Evolutionary conservation across 1,140 invertebrate genomes (phyloP), one percentile per base, ranked within the genome.

Genomic region (Hestina assimilis): DNA sequence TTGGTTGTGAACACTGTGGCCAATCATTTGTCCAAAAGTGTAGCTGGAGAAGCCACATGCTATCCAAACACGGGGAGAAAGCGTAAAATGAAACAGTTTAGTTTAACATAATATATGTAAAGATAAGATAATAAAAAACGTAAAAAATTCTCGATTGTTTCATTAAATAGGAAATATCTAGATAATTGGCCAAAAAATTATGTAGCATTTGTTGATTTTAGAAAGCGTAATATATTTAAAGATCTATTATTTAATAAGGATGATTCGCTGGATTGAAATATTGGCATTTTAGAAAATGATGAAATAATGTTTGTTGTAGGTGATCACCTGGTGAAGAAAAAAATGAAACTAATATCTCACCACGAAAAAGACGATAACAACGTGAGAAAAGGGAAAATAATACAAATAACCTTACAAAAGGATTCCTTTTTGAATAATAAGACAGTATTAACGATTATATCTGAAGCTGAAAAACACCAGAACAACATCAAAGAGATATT

Each of bases 1-100:
- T 66, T 21, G 63, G 66, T 7, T 89, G 87, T 23, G 48, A 64
- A 0, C 9, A 82, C 0, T 90, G 85, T 33, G 58, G 42, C 0
- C 54, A 57, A 15, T 43, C 42, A 1, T 78, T 71, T 19, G 54
- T 66, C 0, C 74, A 45, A 51, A 81, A 57, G 54, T 68, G 35
- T 64, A 77, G 55, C 41, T 82, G 47, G 46, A 69, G 7, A 20
- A 46, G 19, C 0, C 75, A 78, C 41, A 59, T 73, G 63, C 24
- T 51, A 3, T 29, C 47, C 0, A 72, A 72, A 28, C 74, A 75
- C 41, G 60, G 59, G 2, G 59, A 60, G 17, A 11, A 26, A 26
- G 24, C 4, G 4, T n/a, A 5, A 26, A n/a, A n/a, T n/a, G n/a
- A n/a, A n/a, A 38, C 15, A 6, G 17, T 8, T 38, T 5, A 8